phyloP scores from a whole-genome alignment of 2,888 invertebrate genomes.

The Chouioia cunea region DNA sequence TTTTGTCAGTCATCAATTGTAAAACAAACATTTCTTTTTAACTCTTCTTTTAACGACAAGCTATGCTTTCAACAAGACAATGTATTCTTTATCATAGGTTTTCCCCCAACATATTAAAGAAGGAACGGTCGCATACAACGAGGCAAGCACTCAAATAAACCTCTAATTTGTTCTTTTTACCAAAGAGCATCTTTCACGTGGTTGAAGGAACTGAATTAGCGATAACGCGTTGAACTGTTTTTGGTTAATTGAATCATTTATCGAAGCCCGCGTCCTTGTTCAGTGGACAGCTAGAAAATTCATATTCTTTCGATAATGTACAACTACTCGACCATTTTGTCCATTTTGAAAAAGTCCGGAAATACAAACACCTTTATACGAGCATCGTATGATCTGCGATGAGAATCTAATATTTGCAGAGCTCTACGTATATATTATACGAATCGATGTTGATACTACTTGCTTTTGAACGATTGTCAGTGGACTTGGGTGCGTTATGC shows the following conservation, averaged over 20 bases:
- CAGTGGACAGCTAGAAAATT: no score
- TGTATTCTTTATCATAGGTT: no score
- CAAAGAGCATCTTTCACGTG: conserved; percentile 1
- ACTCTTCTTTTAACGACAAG: no score
- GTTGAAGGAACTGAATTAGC: conserved; percentile 31
- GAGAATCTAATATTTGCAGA: no score
- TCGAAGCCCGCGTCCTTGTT: conserved; percentile 4
- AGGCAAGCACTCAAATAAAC: not conserved
- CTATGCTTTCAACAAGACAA: no score
- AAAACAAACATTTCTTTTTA: not conserved
- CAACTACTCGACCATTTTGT: conserved; percentile 12
- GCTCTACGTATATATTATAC: no score
- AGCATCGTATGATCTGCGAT: conserved; percentile 50
- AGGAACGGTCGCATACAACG: no score
- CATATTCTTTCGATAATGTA: conserved; percentile 17
- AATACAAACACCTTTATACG: conserved; percentile 30
- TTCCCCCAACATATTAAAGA: no score
- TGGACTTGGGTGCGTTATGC: conserved; percentile 53
- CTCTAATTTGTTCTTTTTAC: conserved; percentile 4
- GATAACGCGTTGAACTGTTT: conserved; percentile 34
- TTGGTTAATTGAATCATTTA: conserved; percentile 25
- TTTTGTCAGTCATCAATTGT: no score
- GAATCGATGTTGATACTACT: not conserved
- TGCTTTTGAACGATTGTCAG: conserved; percentile 37
- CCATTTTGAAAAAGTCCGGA: conserved; percentile 3